Base-by-base conservation (phyloP, 2,113 vertebrate genomes). In the Anarhynchus alexandrinus region DNA sequence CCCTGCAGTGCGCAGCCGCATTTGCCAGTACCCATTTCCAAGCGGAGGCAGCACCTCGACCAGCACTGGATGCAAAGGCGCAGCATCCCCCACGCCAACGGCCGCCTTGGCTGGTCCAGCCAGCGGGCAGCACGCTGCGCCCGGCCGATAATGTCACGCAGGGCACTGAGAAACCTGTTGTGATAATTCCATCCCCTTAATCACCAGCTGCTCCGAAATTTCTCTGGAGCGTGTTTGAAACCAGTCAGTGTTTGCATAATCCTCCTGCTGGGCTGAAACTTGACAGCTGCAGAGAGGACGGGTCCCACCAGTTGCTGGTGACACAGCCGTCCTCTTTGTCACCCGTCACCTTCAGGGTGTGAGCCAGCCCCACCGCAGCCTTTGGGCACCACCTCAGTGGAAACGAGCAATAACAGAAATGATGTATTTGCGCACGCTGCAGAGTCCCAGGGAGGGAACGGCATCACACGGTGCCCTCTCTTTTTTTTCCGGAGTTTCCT, bases 121-220 rank as follows among this genome's bases (percentile, higher is more conserved):
- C 88, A 70, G 26, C 51, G 23, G 61, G 52, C 43, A 88, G n/a
- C 4, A 0, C 12, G 47, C 76, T 82, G 42, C 3, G 5, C 32
- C 62, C 21, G 38, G 55, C 81, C 72, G 61, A 90, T 57, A 74
- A 10, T 3, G 54, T 72, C 79, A 88, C 10, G 4, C 57, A 74
- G 57, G 40, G 34, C 26, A 27, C 55, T 47, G 32, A 32, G 71
- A 65, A 85, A 90, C 58, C 65, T 93, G 47, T 59, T 55, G 73
- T 59, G 78, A 45, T 82, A 74, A 95, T 90, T 64, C 82, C 34
- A 47, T 32, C 40, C 30, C 36, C 79, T 76, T 76, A 65, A 82
- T 61, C 71, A 72, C 70, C 92, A 92, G 93, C 92, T 96, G 96
- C 71, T 94, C 67, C 36, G 14, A 61, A 67, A 85, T 86, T 88